Base-by-base conservation (phyloP, 2,113 vertebrate genomes). In the Oenanthe melanoleuca region DNA sequence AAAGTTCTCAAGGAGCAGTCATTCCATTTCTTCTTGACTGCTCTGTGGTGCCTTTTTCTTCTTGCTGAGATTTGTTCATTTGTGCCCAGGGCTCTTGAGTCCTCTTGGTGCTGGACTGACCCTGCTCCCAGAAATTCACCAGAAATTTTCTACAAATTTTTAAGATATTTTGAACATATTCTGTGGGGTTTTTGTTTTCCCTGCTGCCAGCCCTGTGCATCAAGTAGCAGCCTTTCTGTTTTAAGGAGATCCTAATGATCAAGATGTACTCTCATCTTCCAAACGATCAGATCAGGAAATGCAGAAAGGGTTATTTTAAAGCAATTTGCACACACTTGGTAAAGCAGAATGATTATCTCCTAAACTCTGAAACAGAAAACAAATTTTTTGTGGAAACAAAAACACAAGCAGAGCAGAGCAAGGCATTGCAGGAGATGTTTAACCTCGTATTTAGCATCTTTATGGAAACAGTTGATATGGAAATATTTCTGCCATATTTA, bases 341-440 rank as follows among this genome's bases (percentile, higher is more conserved):
- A 57, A 81, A 87, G 52, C 21, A 71, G 53, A 83, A 50, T 65
- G 3, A 45, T 78, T 42, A 7, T 79, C 52, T 86, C 53, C 42
- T 89, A 64, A 61, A 53, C 57, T 89, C 89, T 95, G 95, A 85
- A 96, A 91, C 12, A 82, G 61, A 95, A 73, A 94, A 74, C 14
- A 87, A 49, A 8, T 67, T 40, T 42, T 53, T 50, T 55, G 37
- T 88, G 87, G 87, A 73, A 91, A 92, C 55, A 81, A 82, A 94
- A 95, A 47, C 63, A 81, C 17, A 24, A 44, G 61, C 52, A 72
- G 61, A 92, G 66, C 64, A 74, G 52, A 84, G 65, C 6, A 9
- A 61, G 44, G 53, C 45, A 23, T 72, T 56, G n/a, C 73, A 75
- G 81, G 66, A 86, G 78, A 89, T n/a, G 49, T 82, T 95, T 73